phyloP scores from a whole-genome alignment of 2,888 invertebrate species.

The Belgica antarctica region DNA sequence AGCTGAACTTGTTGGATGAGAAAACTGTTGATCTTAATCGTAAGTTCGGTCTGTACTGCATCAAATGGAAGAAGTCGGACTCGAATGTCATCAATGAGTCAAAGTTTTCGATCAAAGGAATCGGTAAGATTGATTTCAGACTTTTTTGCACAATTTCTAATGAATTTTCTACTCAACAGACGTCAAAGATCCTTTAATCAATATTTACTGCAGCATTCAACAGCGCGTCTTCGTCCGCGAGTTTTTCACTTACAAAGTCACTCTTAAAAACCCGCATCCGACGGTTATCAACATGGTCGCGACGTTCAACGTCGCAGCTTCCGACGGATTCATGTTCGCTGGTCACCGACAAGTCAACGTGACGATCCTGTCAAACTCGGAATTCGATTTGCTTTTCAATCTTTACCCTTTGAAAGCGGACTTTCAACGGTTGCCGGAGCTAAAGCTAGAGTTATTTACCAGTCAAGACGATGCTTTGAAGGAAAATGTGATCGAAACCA shows the following conservation, averaged over 20 bases:
- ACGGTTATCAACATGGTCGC: constrained; percentile 54
- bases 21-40: constrained; percentile 43
- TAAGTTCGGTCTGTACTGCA: constrained; percentile 53
- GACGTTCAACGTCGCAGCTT: constrained; percentile 49
- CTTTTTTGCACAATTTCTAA: neutral
- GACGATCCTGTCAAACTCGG: constrained; percentile 53
- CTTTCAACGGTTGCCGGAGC: constrained; percentile 54
- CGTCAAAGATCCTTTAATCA: constrained; percentile 53
- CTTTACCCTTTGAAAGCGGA: constrained; percentile 54
- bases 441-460: constrained; percentile 53
- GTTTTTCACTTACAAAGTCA: constrained; percentile 54
- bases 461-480: constrained; percentile 48
- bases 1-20: constrained; percentile 15
- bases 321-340: constrained; percentile 90
- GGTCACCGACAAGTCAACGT: constrained; percentile 81
- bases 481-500: constrained; percentile 47
- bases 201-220: constrained; percentile 54
- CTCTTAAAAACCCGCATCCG: constrained; percentile 53
- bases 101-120: constrained; percentile 52
- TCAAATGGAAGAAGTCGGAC: constrained; percentile 53
- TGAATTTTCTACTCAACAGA: constrained; percentile 46
- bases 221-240: constrained; percentile 56
- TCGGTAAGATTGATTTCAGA: constrained; percentile 45
- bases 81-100: constrained; percentile 54
- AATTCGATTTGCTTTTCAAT: constrained; percentile 53